phyloP scores from a whole-genome alignment of 1,140 invertebrate genomes.

The Solenopsis fugax region DNA sequence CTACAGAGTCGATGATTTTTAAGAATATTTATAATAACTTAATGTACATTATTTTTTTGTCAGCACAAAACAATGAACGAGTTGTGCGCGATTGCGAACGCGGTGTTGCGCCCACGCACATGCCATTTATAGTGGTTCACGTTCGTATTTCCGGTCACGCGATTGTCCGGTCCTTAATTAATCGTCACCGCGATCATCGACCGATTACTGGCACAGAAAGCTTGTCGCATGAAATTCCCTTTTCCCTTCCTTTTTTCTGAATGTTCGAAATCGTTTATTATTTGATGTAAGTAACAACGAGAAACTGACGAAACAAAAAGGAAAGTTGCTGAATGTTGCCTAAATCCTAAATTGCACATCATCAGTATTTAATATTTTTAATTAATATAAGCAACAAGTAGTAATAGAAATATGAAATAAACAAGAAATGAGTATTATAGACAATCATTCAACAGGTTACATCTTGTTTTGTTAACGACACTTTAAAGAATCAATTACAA shows the following conservation, averaged over 20 bases:
- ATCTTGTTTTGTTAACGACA: too few relatives aligned
- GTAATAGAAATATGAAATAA: too few relatives aligned
- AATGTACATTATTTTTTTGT: slow-evolving; percentile 26
- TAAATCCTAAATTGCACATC: too few relatives aligned
- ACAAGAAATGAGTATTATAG: too few relatives aligned
- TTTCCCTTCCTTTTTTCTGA: background rate
- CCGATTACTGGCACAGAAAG: background rate
- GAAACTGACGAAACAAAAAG: background rate
- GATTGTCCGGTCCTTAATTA: slow-evolving; percentile 65
- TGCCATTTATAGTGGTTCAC: slow-evolving; percentile 51
- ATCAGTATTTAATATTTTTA: too few relatives aligned
- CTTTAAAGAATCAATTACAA: too few relatives aligned
- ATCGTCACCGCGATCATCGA: slow-evolving; percentile 38
- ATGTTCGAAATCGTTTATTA: background rate
- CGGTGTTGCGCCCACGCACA: slow-evolving; percentile 61
- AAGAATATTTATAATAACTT: background rate
- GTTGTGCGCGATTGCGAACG: slow-evolving; percentile 54
- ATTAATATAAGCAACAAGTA: too few relatives aligned
- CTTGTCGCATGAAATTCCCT: background rate
- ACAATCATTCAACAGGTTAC: too few relatives aligned
- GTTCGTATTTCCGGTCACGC: slow-evolving; percentile 72
- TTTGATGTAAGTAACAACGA: background rate
- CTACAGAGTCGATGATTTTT: background rate
- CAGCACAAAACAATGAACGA: slow-evolving; percentile 6
- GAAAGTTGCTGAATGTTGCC: too few relatives aligned